Evolutionary conservation across 2,113 vertebrate species (phyloP), one percentile per base, ranked within the genome.

Genomic region (Rhegmatorhina hoffmannsi): DNA sequence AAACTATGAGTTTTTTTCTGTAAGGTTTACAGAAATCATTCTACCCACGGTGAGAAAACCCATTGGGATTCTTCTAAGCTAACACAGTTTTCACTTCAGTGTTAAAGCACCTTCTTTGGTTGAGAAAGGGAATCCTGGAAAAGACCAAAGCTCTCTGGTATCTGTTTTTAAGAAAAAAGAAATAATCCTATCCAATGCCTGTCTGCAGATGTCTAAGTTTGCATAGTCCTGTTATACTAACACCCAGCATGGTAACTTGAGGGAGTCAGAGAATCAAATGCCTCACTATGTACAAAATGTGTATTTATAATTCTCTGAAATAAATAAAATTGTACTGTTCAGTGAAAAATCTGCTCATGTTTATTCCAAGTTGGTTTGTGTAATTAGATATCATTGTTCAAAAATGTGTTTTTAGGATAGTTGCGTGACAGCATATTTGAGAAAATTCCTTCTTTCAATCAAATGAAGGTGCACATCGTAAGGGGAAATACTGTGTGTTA

Each of bases 1-100:
- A 77, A 97, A 94, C 83, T 63, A 58, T 94, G 84, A 94, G 63
- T 62, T 91, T 78, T 94, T 95, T 94, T 90, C 95, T 96, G 64
- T 96, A 80, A 95, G 47, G 81, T 96, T 96, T 96, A 93, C 89
- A 95, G 94, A 97, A 93, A 73, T 69, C 58, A 46, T 87, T 83
- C 66, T 96, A 8, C 49, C 84, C 33, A 49, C 79, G 31, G 43
- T 78, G 70, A 94, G 89, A 96, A 52, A 96, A 89, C 60, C 70
- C 69, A 10, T 94, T 84, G 73, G 77, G 94, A 83, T 90, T 95
- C 89, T 93, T 79, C 88, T 69, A 93, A 91, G 64, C 68, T 92
- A 94, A 90, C 56, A 50, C 59, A 80, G 33, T 85, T 97, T 96
- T 95, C 84, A 55, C 91, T 97, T 97, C 97, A 98, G 97, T 97